A percentile compares a stretch with the other conserved stretches of the same genome.
Conservation (phyloP, 2,888 invertebrate species). For the Prosopocoilus inquinatus region DNA sequence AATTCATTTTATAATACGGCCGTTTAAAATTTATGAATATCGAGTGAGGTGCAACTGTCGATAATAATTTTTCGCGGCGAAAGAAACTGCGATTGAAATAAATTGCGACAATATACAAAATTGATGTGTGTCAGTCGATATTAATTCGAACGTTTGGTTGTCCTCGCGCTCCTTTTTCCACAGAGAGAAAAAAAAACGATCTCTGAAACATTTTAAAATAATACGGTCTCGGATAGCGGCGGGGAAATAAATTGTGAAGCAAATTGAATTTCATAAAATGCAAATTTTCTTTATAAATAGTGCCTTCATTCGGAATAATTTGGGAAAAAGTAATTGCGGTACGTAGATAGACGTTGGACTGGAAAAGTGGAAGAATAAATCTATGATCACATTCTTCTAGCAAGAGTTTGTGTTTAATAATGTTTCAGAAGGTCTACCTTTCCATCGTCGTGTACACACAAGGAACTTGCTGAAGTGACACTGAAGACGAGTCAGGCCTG, state of each 20-base stretch:
- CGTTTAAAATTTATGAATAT: slow-evolving; percentile 23
- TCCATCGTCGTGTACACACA: no score
- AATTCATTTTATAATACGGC: slow-evolving; percentile 19
- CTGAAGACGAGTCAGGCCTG: no score
- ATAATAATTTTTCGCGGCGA: slow-evolving; percentile 20
- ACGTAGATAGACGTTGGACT: no score
- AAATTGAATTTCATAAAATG: slow-evolving; percentile 3
- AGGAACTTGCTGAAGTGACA: no score
- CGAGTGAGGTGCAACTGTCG: slow-evolving; percentile 19
- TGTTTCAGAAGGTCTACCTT: no score
- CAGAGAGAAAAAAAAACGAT: not conserved
- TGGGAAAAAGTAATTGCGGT: no score
- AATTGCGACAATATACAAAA: slow-evolving; percentile 23
- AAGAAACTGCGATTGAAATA: slow-evolving; percentile 21
- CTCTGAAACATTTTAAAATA: slow-evolving; percentile 1
- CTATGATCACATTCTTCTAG: no score
- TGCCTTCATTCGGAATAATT: no score
- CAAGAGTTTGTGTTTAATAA: no score
- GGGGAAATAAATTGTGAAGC: slow-evolving; percentile 6
- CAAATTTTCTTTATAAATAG: not conserved
- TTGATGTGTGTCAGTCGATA: slow-evolving; percentile 22
- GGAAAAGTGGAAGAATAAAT: no score
- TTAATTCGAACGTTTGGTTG: slow-evolving; percentile 10
- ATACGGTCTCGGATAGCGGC: not conserved
- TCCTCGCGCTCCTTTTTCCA: not conserved